Conservation (phyloP, 2,888 invertebrate species). For the Subacronicta megacephala region DNA sequence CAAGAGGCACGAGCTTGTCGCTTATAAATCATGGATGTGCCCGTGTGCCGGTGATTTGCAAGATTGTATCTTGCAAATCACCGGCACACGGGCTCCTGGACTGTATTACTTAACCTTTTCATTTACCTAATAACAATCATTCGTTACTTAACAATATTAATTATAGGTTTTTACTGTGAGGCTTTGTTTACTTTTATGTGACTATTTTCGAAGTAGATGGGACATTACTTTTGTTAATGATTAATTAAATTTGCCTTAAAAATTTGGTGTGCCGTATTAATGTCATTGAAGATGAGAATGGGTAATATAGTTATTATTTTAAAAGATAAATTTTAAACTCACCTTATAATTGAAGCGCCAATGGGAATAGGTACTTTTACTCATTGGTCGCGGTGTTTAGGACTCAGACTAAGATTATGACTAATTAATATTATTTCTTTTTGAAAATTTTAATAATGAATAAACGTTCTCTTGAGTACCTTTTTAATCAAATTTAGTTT, state of each 20-base stretch:
- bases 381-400: too few relatives aligned
- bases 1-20: conserved; percentile 23
- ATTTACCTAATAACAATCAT: conserved; percentile 26
- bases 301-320: too few relatives aligned
- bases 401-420: too few relatives aligned
- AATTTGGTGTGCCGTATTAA: not conserved
- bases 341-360: too few relatives aligned
- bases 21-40: conserved; percentile 49
- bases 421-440: not conserved
- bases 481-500: not conserved
- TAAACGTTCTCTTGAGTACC: not conserved
- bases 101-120: conserved; percentile 26
- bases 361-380: too few relatives aligned
- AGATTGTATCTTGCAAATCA: conserved; percentile 29
- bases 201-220: conserved; percentile 7
- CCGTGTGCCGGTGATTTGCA: too few relatives aligned
- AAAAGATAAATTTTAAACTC: too few relatives aligned
- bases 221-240: conserved; percentile 18
- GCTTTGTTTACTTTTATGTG: conserved; percentile 14
- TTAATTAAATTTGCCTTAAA: conserved; percentile 15
- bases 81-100: conserved; percentile 10
- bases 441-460: not conserved
- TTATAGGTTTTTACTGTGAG: conserved; percentile 17
- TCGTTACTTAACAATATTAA: conserved; percentile 18
- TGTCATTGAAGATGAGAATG: not conserved